These are phyloP conservation scores for Monarcha castaneiventris DNA, from an alignment of 2,113 vertebrate genomes.

Conservation along the genomic window DNA sequence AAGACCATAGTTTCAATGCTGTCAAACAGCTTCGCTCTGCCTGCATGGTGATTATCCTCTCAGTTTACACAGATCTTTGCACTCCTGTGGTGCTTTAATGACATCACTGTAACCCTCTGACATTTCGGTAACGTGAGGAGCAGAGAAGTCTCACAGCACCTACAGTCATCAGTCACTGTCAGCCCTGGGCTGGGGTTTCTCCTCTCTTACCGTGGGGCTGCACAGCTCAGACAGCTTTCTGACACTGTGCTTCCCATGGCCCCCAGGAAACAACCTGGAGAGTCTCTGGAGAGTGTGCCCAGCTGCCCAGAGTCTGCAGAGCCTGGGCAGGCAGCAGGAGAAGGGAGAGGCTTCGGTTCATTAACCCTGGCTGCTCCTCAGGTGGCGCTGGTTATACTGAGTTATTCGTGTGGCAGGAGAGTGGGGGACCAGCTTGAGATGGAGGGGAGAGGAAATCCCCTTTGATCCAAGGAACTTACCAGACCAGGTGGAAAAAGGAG, in stretches of 20 bases:
- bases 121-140: conserved; percentile 47
- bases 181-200: conserved; percentile 27
- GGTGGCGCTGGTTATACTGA: fast-evolving
- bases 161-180: conserved; percentile 45
- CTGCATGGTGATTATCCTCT: conserved; percentile 64
- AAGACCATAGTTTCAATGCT: conserved; percentile 38
- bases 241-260: neutral
- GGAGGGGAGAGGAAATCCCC: neutral
- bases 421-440: neutral
- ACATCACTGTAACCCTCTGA: conserved; percentile 54
- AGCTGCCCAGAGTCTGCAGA: neutral
- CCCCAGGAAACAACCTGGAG: neutral
- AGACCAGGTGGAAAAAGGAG: neutral
- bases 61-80: conserved; percentile 61
- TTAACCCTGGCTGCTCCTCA: neutral
- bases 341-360: neutral
- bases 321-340: neutral
- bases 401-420: fast-evolving
- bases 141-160: neutral
- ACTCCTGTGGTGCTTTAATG: conserved; percentile 57
- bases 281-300: neutral
- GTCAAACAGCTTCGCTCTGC: neutral
- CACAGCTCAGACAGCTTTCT: neutral
- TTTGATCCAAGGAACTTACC: neutral
- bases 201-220: conserved; percentile 7